phyloP scores from a whole-genome alignment of 2,113 vertebrate genomes.

The Alces alces region DNA sequence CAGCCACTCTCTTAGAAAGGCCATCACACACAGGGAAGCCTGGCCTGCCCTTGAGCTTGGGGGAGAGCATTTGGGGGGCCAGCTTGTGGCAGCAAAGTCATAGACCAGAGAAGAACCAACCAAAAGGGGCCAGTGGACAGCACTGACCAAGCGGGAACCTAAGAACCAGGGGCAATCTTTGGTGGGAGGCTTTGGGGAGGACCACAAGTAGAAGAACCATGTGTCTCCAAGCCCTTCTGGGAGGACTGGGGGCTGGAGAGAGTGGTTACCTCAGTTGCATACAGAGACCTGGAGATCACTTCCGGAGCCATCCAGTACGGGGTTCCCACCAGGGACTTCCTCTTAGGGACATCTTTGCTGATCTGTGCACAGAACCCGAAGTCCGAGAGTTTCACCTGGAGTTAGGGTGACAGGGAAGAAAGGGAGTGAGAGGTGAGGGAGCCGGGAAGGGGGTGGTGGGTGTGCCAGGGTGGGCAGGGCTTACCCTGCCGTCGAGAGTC shows the following conservation, averaged over 20 bases:
- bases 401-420: not conserved
- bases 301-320: slow-evolving; percentile 99
- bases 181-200: not conserved
- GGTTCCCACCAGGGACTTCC: slow-evolving; percentile 96
- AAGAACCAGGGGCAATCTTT: not conserved
- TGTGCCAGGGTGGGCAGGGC: not conserved
- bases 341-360: slow-evolving; percentile 97
- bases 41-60: not conserved
- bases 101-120: not conserved
- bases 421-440: not conserved
- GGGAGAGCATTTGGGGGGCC: not conserved
- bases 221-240: not conserved
- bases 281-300: slow-evolving; percentile 95
- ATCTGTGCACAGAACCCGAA: slow-evolving; percentile 99
- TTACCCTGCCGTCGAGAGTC: slow-evolving; percentile 94
- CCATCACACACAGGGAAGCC: not conserved
- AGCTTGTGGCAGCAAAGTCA: not conserved
- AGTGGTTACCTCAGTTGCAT: slow-evolving; percentile 91
- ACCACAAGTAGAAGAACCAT: not conserved
- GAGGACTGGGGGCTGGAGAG: not conserved
- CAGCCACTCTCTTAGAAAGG: not conserved
- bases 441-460: not conserved
- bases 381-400: slow-evolving; percentile 97
- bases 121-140: not conserved
- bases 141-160: not conserved